Evolutionary conservation across 2,113 vertebrate species (phyloP), one percentile per base, ranked within the genome.

Genomic region (Sapajus apella): DNA sequence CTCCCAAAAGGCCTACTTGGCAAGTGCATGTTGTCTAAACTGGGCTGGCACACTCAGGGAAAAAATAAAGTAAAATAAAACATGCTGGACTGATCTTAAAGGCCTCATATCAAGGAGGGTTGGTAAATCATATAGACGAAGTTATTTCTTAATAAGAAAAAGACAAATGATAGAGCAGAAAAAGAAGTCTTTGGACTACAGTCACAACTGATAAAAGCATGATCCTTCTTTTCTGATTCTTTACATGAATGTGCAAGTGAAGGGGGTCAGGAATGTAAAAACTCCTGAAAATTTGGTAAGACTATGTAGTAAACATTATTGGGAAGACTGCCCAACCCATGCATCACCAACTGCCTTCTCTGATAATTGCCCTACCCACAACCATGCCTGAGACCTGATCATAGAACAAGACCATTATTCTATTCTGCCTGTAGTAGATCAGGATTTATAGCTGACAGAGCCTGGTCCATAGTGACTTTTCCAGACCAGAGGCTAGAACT

Each of bases 1-100:
- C 37, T n/a, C 23, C 52, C 16, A 66, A 93, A 90, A 91, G 43
- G 35, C 30, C 25, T 45, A 17, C 55, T 81, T 61, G 47, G n/a
- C 82, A 88, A 90, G 17, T n/a, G 18, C 27, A n/a, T 77, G n/a
- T 35, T 56, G 43, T 93, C 56, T 86, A 89, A 97, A 87, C 16
- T 21, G 56, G 79, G 11, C 17, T 58, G 40, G 20, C 13, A 66
- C 7, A 82, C 37, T 64, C 32, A 88, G 7, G 8, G 20, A 58
- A 96, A 17, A 96, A 95, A 84, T 32, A n/a, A 84, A 82, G 66
- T 75, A 45, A 91, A 92, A 87, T 12, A 88, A 73, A 94, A 68
- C 17, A 56, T 79, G 52, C 30, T 72, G 32, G 37, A 5, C 50
- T 97, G 66, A 56, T 76, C 27, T 90, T 52, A 66, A 23, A 72